Base-by-base conservation (phyloP, 2,113 vertebrate species). In the Camarhynchus parvulus region DNA sequence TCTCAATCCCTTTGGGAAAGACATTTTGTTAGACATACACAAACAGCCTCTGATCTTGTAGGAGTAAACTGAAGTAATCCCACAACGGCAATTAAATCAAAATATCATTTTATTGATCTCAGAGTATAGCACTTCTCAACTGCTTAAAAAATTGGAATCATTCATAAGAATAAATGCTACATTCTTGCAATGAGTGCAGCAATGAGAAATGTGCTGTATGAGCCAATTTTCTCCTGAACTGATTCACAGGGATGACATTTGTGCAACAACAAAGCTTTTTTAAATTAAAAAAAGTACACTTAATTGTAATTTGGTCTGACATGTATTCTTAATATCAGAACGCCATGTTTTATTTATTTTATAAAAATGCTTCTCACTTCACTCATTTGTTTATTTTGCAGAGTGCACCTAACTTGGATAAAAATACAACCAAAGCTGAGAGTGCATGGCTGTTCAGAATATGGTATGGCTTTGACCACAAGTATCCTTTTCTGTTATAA, bases 401-500 rank as follows among this genome's bases (percentile, higher is more conserved):
- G 98, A 97, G 90, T 75, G 58, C 86, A 50, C 90, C 96, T 90
- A 96, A 80, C 72, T 49, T 81, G 78, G 94, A 94, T 61, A 97
- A 97, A 95, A 97, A 90, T 83, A 96, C 95, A 42, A 98, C 98
- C 11, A 98, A 97, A 95, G 73, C 97, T 30, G 98, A 98, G 93
- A 98, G 97, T 6, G 97, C 98, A 0, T 97, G 97, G 97, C 98
- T 98, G 75, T 98, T 97, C 94, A 97, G 98, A 87, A 97, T 98
- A 72, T 99, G 98, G 98, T 98, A 99, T 73, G 91, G 96, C 81
- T 98, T 99, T 96, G 98, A 99, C 95, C 97, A 98, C 94, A 98
- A 98, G 98, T 99, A 99, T 99, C 98, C 98, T 99, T 98, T 98
- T 87, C 87, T 79, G 10, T 21, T 80, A 24, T 14, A 33, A 49